A percentile compares a stretch with the other conserved stretches of the same genome.
Conservation (phyloP, 2,113 vertebrate genomes). For the Oncorhynchus gorbuscha region DNA sequence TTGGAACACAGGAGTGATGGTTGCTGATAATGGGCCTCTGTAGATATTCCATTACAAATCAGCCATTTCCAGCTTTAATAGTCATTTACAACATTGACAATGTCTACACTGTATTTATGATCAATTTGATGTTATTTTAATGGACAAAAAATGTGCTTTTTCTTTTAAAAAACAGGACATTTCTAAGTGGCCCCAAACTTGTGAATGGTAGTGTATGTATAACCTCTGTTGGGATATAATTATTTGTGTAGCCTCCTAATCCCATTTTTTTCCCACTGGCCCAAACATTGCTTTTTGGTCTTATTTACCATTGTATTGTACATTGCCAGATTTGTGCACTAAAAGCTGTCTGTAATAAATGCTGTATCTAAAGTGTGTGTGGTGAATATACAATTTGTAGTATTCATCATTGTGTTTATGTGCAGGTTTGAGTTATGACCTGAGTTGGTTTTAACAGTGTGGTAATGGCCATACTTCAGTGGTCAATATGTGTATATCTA, state of each 20-base stretch:
- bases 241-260: conserved; percentile 31
- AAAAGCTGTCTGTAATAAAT: conserved; percentile 59
- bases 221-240: neutral
- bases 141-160: too few species aligned
- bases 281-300: conserved; percentile 53
- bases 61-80: too few species aligned
- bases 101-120: too few species aligned
- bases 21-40: too few species aligned
- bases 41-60: too few species aligned
- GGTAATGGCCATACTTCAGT: conserved; percentile 6
- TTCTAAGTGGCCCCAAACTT: too few species aligned
- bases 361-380: conserved; percentile 7
- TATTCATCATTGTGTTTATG: neutral
- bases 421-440: neutral
- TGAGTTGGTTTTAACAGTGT: conserved; percentile 8
- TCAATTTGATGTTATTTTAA: too few species aligned
- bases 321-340: neutral
- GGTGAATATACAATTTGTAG: neutral
- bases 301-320: conserved; percentile 40
- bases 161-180: too few species aligned
- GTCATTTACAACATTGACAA: too few species aligned
- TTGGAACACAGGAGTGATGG: too few species aligned
- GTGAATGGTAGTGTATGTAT: too few species aligned
- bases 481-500: conserved; percentile 18
- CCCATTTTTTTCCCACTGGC: conserved; percentile 44